These are phyloP conservation scores for Athetis lepigone DNA, from an alignment of 2,888 invertebrate genomes.

Conservation along the genomic window DNA sequence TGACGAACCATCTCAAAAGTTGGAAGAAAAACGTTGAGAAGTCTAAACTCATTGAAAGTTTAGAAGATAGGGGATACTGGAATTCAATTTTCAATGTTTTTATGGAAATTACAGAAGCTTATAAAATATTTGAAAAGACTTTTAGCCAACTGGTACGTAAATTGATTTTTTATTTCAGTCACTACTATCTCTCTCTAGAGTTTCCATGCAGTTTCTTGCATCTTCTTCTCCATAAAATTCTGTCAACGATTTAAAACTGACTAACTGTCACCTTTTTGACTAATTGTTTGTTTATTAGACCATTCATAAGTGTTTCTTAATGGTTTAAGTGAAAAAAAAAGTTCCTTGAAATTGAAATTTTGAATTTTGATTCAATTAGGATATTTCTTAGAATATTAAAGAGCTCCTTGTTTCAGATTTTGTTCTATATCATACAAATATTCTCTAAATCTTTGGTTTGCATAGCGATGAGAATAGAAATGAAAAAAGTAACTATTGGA, in stretches of 20 bases:
- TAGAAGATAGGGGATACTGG: conserved; percentile 10
- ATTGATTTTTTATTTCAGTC: no score
- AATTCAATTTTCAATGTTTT: conserved; percentile 4
- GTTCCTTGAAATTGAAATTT: no score
- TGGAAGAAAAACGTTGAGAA: conserved; percentile 3
- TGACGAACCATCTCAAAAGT: conserved; percentile 1
- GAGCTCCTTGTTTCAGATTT: conserved; percentile 12
- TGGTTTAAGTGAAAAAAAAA: no score
- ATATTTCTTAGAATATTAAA: neutral
- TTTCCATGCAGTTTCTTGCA: no score
- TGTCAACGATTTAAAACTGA: no score
- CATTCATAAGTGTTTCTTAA: no score
- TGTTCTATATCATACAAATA: conserved; percentile 18
- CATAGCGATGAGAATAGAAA: conserved; percentile 25
- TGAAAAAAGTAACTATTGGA: conserved; percentile 25
- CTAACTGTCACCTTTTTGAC: no score
- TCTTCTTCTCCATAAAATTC: no score
- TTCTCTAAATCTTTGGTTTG: conserved; percentile 11
- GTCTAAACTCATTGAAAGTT: neutral
- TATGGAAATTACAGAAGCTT: conserved; percentile 14
- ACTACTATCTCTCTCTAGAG: no score
- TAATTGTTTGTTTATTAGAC: no score
- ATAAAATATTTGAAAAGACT: conserved; percentile 5
- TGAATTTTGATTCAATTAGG: no score
- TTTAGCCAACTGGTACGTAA: conserved; percentile 8